Conservation (phyloP, 92 coral and sea anemone species). For the Phymanthus crucifer region DNA sequence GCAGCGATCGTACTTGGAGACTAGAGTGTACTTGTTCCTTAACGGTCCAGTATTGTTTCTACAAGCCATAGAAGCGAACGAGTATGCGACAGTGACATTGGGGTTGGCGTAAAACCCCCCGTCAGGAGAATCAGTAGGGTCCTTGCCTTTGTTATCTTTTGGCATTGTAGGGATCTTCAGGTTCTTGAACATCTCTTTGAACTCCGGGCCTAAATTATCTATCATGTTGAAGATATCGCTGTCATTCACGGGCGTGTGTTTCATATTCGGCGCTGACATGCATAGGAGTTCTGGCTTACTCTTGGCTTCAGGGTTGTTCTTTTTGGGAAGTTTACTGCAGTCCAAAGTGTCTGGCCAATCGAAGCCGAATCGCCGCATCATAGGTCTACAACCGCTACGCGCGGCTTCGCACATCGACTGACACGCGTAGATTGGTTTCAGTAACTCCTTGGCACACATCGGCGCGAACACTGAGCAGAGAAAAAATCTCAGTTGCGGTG, state of each 20-base stretch:
- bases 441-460: conserved; percentile 73
- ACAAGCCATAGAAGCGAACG: conserved; percentile 50
- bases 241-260: conserved; percentile 63
- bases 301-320: conserved; percentile 68
- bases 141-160: background rate
- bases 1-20: conserved; percentile 71
- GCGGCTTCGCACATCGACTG: conserved; percentile 90
- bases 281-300: conserved; percentile 66
- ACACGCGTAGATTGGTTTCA: conserved; percentile 83
- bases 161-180: conserved; percentile 16
- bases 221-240: conserved; percentile 57
- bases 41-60: conserved; percentile 58
- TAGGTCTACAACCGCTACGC: conserved; percentile 71
- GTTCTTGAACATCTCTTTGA: conserved; percentile 51
- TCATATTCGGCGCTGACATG: conserved; percentile 68
- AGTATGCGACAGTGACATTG: conserved; percentile 7
- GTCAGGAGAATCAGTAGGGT: background rate
- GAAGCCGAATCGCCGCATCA: conserved; percentile 87
- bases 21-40: conserved; percentile 60
- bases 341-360: conserved; percentile 93
- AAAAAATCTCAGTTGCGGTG: conserved; percentile 73
- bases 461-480: conserved; percentile 94
- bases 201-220: conserved; percentile 60
- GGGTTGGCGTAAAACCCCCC: conserved; percentile 5
- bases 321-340: conserved; percentile 66